A percentile compares a stretch with the other conserved stretches of the same genome.
Evolutionary conservation across 2,797 vertebrate species (phyloP).

Genomic region (Urosaurus nigricauda): DNA sequence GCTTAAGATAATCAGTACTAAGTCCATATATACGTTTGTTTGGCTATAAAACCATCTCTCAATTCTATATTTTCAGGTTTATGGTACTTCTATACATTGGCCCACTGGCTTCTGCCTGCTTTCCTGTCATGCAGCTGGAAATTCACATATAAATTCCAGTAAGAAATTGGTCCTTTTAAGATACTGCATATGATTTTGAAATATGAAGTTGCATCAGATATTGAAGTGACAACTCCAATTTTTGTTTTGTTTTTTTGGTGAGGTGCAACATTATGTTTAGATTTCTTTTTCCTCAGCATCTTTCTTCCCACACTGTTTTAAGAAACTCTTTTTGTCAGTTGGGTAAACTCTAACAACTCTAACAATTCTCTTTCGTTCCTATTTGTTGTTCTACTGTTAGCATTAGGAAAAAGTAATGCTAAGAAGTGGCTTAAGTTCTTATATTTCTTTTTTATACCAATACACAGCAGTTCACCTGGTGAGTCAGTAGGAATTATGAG

Average conservation of each 20-base stretch:
- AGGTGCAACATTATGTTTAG: no score
- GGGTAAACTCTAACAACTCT: not conserved
- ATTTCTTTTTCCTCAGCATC: not conserved
- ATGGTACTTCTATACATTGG: not conserved
- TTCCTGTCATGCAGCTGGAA: not conserved
- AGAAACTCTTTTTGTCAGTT: not conserved
- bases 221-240: no score
- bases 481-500: conserved; percentile 77
- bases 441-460: not conserved
- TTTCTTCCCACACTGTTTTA: not conserved
- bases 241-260: no score
- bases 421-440: not conserved
- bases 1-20: no score
- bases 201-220: no score
- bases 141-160: not conserved
- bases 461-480: conserved; percentile 79
- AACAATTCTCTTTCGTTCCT: not conserved
- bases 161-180: not conserved
- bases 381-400: not conserved
- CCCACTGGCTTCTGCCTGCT: not conserved
- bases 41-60: no score
- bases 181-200: not conserved
- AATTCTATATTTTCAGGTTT: not conserved
- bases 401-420: not conserved
- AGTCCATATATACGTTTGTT: not conserved